A percentile compares a stretch with the other conserved stretches of the same genome.
phyloP scores from a whole-genome alignment of 2,113 vertebrate genomes.

The Gymnorhina tibicen region DNA sequence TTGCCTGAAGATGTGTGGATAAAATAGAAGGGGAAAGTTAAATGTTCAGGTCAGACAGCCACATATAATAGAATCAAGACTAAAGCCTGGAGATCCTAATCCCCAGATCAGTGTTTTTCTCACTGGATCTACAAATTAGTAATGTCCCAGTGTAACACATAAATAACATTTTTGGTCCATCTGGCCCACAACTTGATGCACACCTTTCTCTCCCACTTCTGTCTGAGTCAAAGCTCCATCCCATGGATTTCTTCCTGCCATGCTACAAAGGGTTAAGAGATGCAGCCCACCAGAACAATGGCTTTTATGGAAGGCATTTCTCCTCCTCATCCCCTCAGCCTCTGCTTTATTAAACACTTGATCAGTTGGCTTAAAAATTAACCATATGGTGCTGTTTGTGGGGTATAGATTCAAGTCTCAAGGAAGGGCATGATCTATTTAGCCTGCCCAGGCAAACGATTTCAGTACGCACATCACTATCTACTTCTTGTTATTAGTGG shows the following conservation, averaged over 20 bases:
- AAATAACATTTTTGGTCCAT: background rate
- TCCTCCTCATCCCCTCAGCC: constrained; percentile 48
- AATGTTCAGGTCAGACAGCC: background rate
- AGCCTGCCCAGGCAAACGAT: constrained; percentile 51
- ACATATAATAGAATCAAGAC: background rate
- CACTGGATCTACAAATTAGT: background rate
- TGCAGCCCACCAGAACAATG: background rate
- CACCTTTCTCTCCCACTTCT: background rate
- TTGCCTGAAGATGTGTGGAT: background rate
- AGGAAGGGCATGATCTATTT: constrained; percentile 65
- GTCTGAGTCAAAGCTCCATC: background rate
- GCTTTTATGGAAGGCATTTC: background rate
- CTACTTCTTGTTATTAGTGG: background rate
- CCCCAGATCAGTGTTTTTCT: background rate
- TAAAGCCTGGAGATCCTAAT: background rate
- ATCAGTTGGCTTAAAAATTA: constrained; percentile 76
- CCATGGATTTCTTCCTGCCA: background rate
- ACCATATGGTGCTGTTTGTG: constrained; percentile 71
- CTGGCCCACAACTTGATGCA: background rate
- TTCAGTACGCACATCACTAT: constrained; percentile 51
- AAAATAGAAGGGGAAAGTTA: background rate
- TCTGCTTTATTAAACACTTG: constrained; percentile 76
- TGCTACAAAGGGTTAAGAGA: background rate
- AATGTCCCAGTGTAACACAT: background rate
- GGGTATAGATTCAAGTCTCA: constrained; percentile 61